Percentiles rank a stretch among this genome's conserved stretches.
phyloP scores from a whole-genome alignment of 2,888 invertebrate genomes.

The Notocelia uddmanniana region DNA sequence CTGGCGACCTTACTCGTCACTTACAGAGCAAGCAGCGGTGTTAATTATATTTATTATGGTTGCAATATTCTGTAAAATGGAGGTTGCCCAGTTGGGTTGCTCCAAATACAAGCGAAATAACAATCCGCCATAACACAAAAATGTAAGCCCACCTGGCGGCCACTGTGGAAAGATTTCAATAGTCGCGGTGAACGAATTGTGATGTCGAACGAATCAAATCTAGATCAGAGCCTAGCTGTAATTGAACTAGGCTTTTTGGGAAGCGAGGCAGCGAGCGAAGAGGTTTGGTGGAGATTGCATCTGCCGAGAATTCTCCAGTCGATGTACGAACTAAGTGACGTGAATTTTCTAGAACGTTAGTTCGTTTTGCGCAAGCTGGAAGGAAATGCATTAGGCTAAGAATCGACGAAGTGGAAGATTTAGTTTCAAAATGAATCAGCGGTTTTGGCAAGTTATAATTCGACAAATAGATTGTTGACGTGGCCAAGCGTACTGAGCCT shows the following conservation, averaged over 20 bases:
- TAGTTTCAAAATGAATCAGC: slow-evolving; percentile 15
- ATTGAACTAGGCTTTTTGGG: slow-evolving; percentile 60
- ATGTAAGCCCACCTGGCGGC: slow-evolving; percentile 8
- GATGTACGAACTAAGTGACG: background rate
- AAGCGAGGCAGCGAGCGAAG: slow-evolving; percentile 32
- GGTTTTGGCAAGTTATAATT: background rate
- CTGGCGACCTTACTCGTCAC: too few relatives aligned
- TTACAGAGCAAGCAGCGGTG: too few relatives aligned
- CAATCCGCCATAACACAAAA: background rate
- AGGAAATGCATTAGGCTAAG: slow-evolving; percentile 20
- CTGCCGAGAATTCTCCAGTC: slow-evolving; percentile 10
- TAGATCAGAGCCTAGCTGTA: slow-evolving; percentile 68
- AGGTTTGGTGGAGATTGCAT: slow-evolving; percentile 36
- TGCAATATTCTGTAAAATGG: too few relatives aligned
- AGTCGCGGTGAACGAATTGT: slow-evolving; percentile 77
- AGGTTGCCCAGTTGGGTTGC: too few relatives aligned
- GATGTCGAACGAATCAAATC: slow-evolving; percentile 80
- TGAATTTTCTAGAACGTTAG: background rate
- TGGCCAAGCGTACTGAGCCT: too few relatives aligned
- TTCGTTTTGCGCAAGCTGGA: background rate
- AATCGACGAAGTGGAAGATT: slow-evolving; percentile 21
- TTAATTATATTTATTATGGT: too few relatives aligned
- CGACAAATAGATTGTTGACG: background rate
- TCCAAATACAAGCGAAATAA: too few relatives aligned
- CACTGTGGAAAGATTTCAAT: slow-evolving; percentile 74